These are phyloP conservation scores for Drosophila greeni DNA, from an alignment of 2,888 invertebrate genomes.

Conservation along the genomic window DNA sequence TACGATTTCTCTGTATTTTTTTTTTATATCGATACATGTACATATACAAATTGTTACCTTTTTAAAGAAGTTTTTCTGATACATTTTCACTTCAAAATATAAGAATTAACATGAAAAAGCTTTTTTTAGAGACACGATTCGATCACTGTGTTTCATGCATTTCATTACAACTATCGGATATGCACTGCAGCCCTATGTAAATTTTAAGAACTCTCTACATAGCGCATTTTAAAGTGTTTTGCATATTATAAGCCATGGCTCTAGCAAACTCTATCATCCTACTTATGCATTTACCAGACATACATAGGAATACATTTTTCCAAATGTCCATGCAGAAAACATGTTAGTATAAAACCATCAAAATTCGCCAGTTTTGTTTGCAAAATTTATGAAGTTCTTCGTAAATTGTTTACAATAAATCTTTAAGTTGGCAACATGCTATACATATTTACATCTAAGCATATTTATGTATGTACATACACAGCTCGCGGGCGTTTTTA, in stretches of 20 bases:
- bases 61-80: too few species aligned
- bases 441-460: background rate
- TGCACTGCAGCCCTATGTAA: constrained; percentile 18
- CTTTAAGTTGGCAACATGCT: background rate
- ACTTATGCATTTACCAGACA: background rate
- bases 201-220: constrained; percentile 8
- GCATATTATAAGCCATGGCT: constrained; percentile 6
- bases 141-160: background rate
- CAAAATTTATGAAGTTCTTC: background rate
- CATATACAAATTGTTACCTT: too few species aligned
- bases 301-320: background rate
- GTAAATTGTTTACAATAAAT: background rate
- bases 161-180: constrained; percentile 8
- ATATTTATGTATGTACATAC: constrained; percentile 1
- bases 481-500: constrained; percentile 14
- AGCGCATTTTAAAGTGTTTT: constrained; percentile 14
- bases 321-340: background rate
- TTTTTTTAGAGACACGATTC: background rate
- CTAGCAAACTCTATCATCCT: background rate
- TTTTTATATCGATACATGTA: too few species aligned
- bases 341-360: background rate
- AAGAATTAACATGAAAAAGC: background rate
- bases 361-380: background rate
- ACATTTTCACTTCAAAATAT: background rate
- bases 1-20: too few species aligned